These are phyloP conservation scores for Embiotoca jacksoni DNA, from an alignment of 2,113 vertebrate genomes.

Conservation along the genomic window DNA sequence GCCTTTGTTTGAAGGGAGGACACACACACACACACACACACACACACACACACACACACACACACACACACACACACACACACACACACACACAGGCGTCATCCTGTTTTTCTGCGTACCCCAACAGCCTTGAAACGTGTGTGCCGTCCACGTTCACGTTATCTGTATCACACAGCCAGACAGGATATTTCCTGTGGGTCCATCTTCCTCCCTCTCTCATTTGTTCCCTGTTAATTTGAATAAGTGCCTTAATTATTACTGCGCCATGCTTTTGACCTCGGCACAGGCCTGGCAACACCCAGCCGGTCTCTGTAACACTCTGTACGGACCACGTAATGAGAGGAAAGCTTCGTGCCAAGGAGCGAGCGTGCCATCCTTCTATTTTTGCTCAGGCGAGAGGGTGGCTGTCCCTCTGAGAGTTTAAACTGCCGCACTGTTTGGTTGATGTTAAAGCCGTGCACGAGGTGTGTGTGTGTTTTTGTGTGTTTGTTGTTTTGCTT, in stretches of 20 bases:
- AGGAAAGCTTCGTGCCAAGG: constrained; percentile 64
- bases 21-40: constrained; percentile 42
- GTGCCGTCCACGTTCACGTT: constrained; percentile 39
- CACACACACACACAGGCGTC: constrained; percentile 17
- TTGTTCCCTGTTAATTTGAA: constrained; percentile 70
- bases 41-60: constrained; percentile 39
- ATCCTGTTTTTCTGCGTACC: constrained; percentile 45
- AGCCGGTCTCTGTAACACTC: constrained; percentile 59
- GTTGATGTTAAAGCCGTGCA: constrained; percentile 50
- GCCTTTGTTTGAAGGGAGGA: constrained; percentile 74
- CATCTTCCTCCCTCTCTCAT: constrained; percentile 34
- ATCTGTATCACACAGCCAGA: constrained; percentile 62
- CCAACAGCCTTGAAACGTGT: constrained; percentile 54
- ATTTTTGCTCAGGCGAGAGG: constrained; percentile 62
- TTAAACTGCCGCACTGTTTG: constrained; percentile 53
- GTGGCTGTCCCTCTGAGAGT: constrained; percentile 53
- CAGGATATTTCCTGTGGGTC: constrained; percentile 49
- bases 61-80: neutral
- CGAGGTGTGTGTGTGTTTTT: constrained; percentile 11
- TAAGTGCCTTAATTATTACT: constrained; percentile 76
- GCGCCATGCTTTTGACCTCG: constrained; percentile 66
- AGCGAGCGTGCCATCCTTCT: constrained; percentile 68
- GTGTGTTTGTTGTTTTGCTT: neutral
- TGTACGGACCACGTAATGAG: constrained; percentile 61
- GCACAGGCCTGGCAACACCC: constrained; percentile 54